phyloP scores from a whole-genome alignment of 2,113 vertebrate genomes.

The Ursus arctos region DNA sequence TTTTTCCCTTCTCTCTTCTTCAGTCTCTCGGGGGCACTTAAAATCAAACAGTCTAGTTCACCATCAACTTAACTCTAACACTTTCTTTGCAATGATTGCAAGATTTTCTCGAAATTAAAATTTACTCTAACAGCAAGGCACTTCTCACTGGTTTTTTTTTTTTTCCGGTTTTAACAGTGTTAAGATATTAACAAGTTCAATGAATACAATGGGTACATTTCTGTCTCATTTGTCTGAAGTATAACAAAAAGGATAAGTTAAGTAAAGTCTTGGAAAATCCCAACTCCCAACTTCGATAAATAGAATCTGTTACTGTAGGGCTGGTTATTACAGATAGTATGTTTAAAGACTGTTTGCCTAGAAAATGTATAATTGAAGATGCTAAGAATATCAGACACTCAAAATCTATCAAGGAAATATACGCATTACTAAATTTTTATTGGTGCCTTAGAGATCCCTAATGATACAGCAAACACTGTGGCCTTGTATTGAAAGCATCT shows the following conservation, averaged over 20 bases:
- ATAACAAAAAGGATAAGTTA: slow-evolving; percentile 48
- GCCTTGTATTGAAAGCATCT: background rate
- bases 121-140: background rate
- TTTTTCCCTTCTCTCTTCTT: slow-evolving; percentile 25
- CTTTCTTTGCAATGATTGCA: slow-evolving; percentile 58
- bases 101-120: slow-evolving; percentile 73
- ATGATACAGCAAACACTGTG: slow-evolving; percentile 10
- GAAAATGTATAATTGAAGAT: slow-evolving; percentile 48
- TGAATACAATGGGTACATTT: slow-evolving; percentile 7
- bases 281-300: slow-evolving; percentile 48
- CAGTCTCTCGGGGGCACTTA: slow-evolving; percentile 46
- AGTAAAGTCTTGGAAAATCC: slow-evolving; percentile 28
- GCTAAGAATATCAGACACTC: slow-evolving; percentile 1
- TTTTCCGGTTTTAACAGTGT: background rate
- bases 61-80: slow-evolving; percentile 57
- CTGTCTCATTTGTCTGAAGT: slow-evolving; percentile 53
- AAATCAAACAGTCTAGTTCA: slow-evolving; percentile 71
- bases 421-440: slow-evolving; percentile 37
- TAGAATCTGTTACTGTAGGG: slow-evolving; percentile 41
- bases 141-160: background rate
- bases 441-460: background rate
- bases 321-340: background rate
- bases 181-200: slow-evolving; percentile 58
- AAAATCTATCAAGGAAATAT: slow-evolving; percentile 38
- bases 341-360: background rate